Evolutionary conservation across 2,113 vertebrate species (phyloP), one percentile per base, ranked within the genome.

Genomic region (Hymenochirus boettgeri): DNA sequence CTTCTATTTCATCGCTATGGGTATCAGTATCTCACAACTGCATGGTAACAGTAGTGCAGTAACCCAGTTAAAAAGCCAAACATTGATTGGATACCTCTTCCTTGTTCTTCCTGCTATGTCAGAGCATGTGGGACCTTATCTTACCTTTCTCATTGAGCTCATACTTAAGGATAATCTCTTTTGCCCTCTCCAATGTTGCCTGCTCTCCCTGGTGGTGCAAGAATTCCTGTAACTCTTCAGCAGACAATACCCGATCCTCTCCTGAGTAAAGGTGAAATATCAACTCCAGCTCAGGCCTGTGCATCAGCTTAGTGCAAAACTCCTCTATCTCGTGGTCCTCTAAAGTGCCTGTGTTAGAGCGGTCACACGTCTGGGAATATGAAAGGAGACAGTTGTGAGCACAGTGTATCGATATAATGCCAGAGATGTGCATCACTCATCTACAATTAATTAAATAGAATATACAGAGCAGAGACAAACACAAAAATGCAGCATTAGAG

Each of bases 121-220:
- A 39, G 35, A 11, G 7, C 13, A 39, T 2, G 1, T 2, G 7
- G 9, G 8, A n/a, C 22, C 12, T 5, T 0, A 3, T 45, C 77
- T 3, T 76, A 99, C 96, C 96, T 83, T 82, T 92, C 70, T 95
- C 89, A 0, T 94, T 95, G 71, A 96, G 89, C 83, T 99, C 96
- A 1, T 86, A 89, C 22, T 82, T 70, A 35, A 72, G 81, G 66
- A 96, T 96, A 70, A 98, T 74, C 15, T 61, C 55, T 5, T 70
- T 75, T 4, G 93, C 94, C 0, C 77, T 86, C 25, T 29, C 67
- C 77, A 91, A 73, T 0, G 85, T 92, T 26, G 83, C 79, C 0
- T 90, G 89, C 74, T 99, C 96, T 0, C 91, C 92, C 75, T 99
- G 96, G 21, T 96, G 92, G 47, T 82, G 78, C 42, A 99, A 86